phyloP scores from a whole-genome alignment of 1,140 invertebrate species.

The Andricus grossulariae region DNA sequence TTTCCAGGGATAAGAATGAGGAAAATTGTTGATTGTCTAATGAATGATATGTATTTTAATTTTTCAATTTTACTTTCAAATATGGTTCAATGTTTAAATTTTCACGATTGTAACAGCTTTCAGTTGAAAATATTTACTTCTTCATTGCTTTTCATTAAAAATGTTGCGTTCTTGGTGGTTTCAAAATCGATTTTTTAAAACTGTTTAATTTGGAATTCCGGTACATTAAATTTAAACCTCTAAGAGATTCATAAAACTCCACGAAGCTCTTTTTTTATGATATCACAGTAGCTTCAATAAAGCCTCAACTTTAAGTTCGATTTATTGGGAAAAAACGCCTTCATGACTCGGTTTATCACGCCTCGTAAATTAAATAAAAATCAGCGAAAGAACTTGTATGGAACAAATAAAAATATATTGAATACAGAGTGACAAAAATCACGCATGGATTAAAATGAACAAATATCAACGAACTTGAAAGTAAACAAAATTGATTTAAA shows the following conservation, averaged over 20 bases:
- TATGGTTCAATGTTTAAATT: too few relatives aligned
- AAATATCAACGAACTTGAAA: not conserved
- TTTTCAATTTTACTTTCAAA: too few relatives aligned
- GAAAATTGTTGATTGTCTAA: too few relatives aligned
- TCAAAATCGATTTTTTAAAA: too few relatives aligned
- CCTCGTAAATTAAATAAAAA: constrained; percentile 25
- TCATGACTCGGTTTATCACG: constrained; percentile 5
- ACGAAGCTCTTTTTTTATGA: not conserved
- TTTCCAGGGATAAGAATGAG: too few relatives aligned
- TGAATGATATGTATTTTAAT: too few relatives aligned
- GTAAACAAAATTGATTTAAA: not conserved
- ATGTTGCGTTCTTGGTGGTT: too few relatives aligned
- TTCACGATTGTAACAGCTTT: too few relatives aligned
- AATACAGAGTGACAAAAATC: not conserved
- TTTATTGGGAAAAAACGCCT: constrained; percentile 17
- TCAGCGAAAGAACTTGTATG: not conserved
- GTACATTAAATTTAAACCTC: too few relatives aligned
- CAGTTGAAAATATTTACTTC: too few relatives aligned
- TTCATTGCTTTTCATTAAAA: too few relatives aligned
- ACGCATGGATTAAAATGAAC: not conserved
- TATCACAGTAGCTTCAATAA: not conserved
- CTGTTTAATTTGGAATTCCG: too few relatives aligned
- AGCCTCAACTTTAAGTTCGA: constrained; percentile 6
- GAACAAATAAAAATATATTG: not conserved
- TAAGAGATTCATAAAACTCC: not conserved